Evolutionary conservation across 2,797 vertebrate species (phyloP).

Genomic region (Pelobates cultripes): DNA sequence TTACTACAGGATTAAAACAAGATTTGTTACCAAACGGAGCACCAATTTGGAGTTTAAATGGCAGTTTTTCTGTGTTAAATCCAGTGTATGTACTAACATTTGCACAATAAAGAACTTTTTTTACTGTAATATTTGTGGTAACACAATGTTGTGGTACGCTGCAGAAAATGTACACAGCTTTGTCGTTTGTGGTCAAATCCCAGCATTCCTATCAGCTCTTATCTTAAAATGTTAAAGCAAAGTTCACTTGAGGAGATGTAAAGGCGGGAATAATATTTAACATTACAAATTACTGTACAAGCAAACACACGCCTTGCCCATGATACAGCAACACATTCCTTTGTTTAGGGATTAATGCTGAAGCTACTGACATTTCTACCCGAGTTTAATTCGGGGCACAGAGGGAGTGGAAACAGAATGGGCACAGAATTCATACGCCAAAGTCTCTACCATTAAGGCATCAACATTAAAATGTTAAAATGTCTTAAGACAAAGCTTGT

Average conservation of each 20-base stretch:
- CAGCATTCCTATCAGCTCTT: background rate
- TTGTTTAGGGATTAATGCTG: background rate
- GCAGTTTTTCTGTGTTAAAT: no score
- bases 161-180: no score
- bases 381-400: background rate
- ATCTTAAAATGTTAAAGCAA: background rate
- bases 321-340: background rate
- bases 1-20: no score
- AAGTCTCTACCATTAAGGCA: background rate
- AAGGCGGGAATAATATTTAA: constrained; percentile 13
- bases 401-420: background rate
- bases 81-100: no score
- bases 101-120: no score
- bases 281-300: background rate
- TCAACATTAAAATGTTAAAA: no score
- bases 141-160: no score
- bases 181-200: background rate
- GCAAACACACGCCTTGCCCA: background rate
- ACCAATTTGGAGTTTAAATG: no score
- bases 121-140: no score
- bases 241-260: constrained; percentile 19
- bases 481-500: no score
- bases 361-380: background rate
- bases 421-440: background rate
- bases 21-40: no score